Percentiles rank a stretch among this genome's conserved stretches.
phyloP scores from a whole-genome alignment of 1,140 invertebrate species.

The Euglossa dilemma region DNA sequence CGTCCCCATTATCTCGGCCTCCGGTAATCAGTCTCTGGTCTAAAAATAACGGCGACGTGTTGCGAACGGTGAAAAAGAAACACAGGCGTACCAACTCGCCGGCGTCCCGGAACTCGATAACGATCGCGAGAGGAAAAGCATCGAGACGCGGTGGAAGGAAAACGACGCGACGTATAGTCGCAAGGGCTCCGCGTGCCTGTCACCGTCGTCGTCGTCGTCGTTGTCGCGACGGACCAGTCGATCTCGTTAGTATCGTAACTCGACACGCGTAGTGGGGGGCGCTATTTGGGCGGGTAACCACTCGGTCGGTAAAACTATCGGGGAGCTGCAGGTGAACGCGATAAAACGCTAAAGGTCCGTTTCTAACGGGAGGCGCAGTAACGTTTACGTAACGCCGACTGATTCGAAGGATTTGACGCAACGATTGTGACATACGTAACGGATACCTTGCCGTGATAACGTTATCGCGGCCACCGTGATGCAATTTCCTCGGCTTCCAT shows the following conservation, averaged over 20 bases:
- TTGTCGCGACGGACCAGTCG: too few relatives aligned
- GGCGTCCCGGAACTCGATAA: not conserved
- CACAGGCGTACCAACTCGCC: not conserved
- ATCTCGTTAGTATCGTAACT: not conserved
- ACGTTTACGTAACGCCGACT: constrained; percentile 3
- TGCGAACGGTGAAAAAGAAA: not conserved
- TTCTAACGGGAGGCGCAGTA: not conserved
- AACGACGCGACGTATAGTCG: not conserved
- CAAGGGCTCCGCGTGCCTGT: not conserved
- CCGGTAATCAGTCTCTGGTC: not conserved
- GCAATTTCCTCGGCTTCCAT: not conserved
- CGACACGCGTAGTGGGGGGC: not conserved
- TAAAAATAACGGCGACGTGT: constrained; percentile 24
- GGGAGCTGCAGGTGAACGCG: not conserved
- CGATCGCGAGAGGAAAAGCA: not conserved
- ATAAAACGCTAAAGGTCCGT: not conserved
- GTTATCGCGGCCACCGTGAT: constrained; percentile 22
- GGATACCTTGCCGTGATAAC: constrained; percentile 10
- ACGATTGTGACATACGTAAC: not conserved
- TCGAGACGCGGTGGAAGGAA: not conserved
- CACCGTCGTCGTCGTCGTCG: not conserved
- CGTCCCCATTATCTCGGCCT: not conserved
- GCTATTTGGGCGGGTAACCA: not conserved
- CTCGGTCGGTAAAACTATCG: constrained; percentile 3
- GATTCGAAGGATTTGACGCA: not conserved